Base-by-base conservation (phyloP, 2,888 invertebrate genomes). In the Volucella inflata region DNA sequence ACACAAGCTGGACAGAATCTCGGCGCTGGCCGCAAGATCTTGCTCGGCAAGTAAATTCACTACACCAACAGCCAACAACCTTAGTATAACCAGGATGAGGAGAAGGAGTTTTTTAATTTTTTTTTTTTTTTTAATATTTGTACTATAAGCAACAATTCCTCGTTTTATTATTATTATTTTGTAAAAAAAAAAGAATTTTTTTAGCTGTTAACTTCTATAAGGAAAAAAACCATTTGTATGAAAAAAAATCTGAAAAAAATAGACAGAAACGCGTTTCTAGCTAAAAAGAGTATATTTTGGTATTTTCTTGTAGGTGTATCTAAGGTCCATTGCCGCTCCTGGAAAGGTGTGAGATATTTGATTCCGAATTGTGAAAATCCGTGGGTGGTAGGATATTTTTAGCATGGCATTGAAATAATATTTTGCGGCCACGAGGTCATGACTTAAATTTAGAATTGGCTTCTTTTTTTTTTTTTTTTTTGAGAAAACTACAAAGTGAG, bases 1-100 rank as follows among this genome's bases (percentile, higher is more conserved):
- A 96, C 96, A 83, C 98, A 98, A 93, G 95, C 97, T 38, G 98
- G 98, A 38, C 95, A 95, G 92, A 98, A 96, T 93, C 94, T 98
- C 80, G 98, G 98, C 87, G 97, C 97, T 88, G 95, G 96, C 89
- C 96, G 97, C 91, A 97, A 97, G 93, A 97, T 97, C 93, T 94
- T 98, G 90, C 94, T 97, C 91, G 97, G 97, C 94, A 97, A 98
- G 95, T 97, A 95, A 95, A 88, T 6, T 40, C 14, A 21, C 55
- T n/a, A 11, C 16, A 38, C 65, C 64, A 75, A 16, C 51, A 59
- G 51, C 51, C 11, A 51, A 51, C n/a, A 17, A 55, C 48, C 21
- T 53, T 64, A 40, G 53, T 55, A 14, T 55, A 64, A 55, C 11
- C 78, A 78, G 79, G 84, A 79, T 79, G 79, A 83, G 57, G 70